These are phyloP conservation scores for Himalopsyche japonica DNA, from an alignment of 2,888 invertebrate genomes.

Conservation along the genomic window DNA sequence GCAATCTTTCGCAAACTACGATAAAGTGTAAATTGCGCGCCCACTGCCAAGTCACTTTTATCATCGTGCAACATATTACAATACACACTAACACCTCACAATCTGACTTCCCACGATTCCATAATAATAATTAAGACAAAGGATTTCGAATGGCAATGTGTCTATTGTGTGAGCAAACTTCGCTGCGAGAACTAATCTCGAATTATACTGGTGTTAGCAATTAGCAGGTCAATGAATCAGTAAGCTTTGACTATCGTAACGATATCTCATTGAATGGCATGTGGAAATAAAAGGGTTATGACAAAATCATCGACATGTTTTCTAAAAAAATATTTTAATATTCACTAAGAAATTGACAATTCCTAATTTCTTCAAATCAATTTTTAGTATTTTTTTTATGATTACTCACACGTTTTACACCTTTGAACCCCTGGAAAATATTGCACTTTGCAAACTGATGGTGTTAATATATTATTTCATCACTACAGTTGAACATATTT, in stretches of 20 bases:
- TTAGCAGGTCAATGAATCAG: not conserved
- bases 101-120: not conserved
- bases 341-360: no score
- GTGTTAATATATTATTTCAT: no score
- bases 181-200: not conserved
- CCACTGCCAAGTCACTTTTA: not conserved
- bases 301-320: not conserved
- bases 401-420: no score
- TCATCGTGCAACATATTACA: not conserved
- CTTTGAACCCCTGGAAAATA: no score
- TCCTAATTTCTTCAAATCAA: no score
- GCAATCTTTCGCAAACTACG: not conserved
- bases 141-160: not conserved
- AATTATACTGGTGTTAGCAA: not conserved
- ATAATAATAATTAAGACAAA: not conserved
- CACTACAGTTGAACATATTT: no score
- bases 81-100: not conserved
- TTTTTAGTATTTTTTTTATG: no score
- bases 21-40: not conserved
- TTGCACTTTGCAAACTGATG: no score
- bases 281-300: not conserved
- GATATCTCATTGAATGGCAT: not conserved
- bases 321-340: no score
- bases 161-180: not conserved
- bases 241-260: not conserved